Base-by-base conservation (phyloP, 2,113 vertebrate species). In the Heterocephalus glaber region DNA sequence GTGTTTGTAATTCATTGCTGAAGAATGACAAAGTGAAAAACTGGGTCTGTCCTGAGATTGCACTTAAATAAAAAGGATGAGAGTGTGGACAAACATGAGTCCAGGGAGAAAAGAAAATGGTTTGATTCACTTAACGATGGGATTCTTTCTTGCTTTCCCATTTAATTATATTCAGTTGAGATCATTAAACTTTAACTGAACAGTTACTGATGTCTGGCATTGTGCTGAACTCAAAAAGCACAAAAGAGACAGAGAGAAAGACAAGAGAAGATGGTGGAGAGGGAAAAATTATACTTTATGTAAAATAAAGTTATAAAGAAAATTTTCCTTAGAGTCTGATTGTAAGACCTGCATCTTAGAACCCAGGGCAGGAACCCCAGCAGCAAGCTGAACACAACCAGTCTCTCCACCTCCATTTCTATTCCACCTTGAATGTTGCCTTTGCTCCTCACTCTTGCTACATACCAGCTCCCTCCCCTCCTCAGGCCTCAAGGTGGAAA, bases 151-250 rank as follows among this genome's bases (percentile, higher is more conserved):
- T 38, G 56, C 61, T 84, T 85, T 89, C 7, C n/a, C 41, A 49
- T 76, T 81, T 60, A 80, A 44, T 86, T 80, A 66, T 89, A 54
- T 81, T 90, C 30, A 60, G 0, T n/a, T 92, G 58, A 65, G 24
- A 11, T 81, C 41, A 90, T 74, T 95, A 96, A 72, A 95, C 35
- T 61, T 94, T 87, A 83, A 68, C 5, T 19, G 81, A 83, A 28
- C 9, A n/a, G 84, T 68, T 84, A 49, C 12, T 30, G 63, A 74
- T n/a, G 28, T 24, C 30, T 10, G 49, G 13, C 33, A 92, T 91
- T 89, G 33, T 52, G 49, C 63, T 60, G 49, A 72, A 20, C 70
- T 81, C 90, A 26, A 81, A 85, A 33, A 89, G 20, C 35, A 92
- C 26, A 26, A 61, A 65, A n/a, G 70, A 44, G 70, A 11, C 38